phyloP scores from a whole-genome alignment of 2,888 invertebrate species.

The Laspeyria flexula region DNA sequence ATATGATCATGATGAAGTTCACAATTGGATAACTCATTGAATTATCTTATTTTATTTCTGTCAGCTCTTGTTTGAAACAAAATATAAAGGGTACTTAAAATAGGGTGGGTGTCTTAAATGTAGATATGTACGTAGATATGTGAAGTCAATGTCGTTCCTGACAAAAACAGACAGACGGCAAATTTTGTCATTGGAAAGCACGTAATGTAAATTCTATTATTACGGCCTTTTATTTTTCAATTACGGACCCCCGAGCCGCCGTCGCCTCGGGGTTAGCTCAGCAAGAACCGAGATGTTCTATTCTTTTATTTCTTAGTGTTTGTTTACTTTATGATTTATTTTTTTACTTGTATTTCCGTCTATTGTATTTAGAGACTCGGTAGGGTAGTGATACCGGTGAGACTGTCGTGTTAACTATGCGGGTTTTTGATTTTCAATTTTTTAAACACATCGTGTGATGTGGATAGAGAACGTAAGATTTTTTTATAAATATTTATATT shows the following conservation, averaged over 20 bases:
- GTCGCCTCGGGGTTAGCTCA: slow-evolving; percentile 78
- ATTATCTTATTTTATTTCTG: no score
- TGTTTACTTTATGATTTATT: slow-evolving; percentile 41
- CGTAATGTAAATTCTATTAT: slow-evolving; percentile 86
- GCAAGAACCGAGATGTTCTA: slow-evolving; percentile 61
- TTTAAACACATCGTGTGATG: no score
- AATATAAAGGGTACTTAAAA: slow-evolving; percentile 3
- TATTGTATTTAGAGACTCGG: background rate
- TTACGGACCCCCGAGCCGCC: slow-evolving; percentile 75
- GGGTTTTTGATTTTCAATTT: no score
- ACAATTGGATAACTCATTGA: no score
- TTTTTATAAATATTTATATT: no score
- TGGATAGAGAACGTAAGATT: no score
- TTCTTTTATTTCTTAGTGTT: slow-evolving; percentile 48
- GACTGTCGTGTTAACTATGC: no score
- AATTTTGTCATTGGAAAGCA: slow-evolving; percentile 82
- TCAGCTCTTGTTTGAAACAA: no score
- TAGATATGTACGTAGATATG: slow-evolving; percentile 36
- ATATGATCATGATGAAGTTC: no score
- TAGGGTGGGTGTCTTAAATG: slow-evolving; percentile 53
- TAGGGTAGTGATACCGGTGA: no score
- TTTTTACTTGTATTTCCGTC: slow-evolving; percentile 2
- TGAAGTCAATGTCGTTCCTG: slow-evolving; percentile 74
- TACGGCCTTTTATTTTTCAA: slow-evolving; percentile 86
- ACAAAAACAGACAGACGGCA: slow-evolving; percentile 79